A percentile compares a stretch with the other conserved stretches of the same genome.
Conservation (phyloP, 2,888 invertebrate genomes). For the Mayetiola destructor region DNA sequence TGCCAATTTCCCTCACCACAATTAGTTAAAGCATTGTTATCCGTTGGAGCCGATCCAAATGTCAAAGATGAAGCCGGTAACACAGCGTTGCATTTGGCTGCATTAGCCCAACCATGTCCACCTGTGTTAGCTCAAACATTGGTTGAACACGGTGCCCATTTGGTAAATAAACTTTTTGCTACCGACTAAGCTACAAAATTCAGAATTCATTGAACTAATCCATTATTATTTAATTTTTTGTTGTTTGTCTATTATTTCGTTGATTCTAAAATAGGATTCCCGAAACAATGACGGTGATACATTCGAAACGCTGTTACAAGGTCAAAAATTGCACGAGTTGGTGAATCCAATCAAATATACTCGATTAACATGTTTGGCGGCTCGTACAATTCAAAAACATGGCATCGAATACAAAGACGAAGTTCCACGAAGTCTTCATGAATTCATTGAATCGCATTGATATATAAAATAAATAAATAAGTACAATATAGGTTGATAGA, state of each 20-base stretch:
- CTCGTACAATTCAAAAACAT: conserved; percentile 60
- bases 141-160: conserved; percentile 57
- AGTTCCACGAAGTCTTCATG: conserved; percentile 41
- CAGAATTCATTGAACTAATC: background rate
- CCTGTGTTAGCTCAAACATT: conserved; percentile 55
- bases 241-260: background rate
- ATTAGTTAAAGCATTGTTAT: conserved; percentile 57
- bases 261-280: no score
- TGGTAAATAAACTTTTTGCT: conserved; percentile 25
- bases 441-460: conserved; percentile 33
- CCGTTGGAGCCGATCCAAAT: conserved; percentile 70
- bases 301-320: conserved; percentile 52
- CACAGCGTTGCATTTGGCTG: conserved; percentile 75
- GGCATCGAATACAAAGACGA: conserved; percentile 46
- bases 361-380: conserved; percentile 73
- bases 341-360: conserved; percentile 66
- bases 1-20: conserved; percentile 55
- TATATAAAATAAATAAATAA: background rate
- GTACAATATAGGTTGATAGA: background rate
- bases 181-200: no score
- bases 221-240: background rate
- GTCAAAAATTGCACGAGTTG: conserved; percentile 47
- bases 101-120: conserved; percentile 56
- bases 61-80: conserved; percentile 69
- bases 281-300: conserved; percentile 64